A percentile compares a stretch with the other conserved stretches of the same genome.
These are phyloP conservation scores for Neosalanx taihuensis DNA, from an alignment of 2,797 vertebrate genomes.

Conservation along the genomic window DNA sequence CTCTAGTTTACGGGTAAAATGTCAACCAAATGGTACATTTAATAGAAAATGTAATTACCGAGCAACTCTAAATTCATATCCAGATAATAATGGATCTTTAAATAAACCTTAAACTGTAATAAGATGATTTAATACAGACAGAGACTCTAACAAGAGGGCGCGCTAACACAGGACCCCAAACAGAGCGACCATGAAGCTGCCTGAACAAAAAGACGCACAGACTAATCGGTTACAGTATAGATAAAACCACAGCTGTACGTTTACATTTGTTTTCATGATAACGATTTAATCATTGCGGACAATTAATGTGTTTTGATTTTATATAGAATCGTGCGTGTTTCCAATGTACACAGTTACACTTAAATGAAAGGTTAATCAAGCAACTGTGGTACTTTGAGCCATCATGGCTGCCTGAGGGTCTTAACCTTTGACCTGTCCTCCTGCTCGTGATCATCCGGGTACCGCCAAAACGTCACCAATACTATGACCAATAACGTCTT, in stretches of 20 bases:
- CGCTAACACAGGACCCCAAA: conserved; percentile 54
- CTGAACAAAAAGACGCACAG: conserved; percentile 20
- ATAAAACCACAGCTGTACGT: not conserved
- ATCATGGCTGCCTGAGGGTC: conserved; percentile 6
- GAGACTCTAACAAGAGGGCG: conserved; percentile 20
- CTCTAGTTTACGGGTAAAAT: not conserved
- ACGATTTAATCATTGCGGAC: too few species aligned
- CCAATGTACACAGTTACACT: conserved; percentile 12
- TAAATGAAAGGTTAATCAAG: not conserved
- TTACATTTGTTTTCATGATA: not conserved
- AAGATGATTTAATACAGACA: not conserved
- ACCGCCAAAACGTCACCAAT: conserved; percentile 14
- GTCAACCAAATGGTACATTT: not conserved
- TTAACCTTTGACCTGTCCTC: not conserved
- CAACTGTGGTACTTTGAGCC: conserved; percentile 17
- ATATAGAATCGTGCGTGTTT: not conserved
- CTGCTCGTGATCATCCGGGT: conserved; percentile 31
- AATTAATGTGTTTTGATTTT: not conserved
- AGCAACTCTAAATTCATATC: conserved; percentile 78
- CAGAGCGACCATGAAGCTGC: conserved; percentile 25
- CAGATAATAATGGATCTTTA: not conserved
- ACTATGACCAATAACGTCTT: conserved; percentile 20
- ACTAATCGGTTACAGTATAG: not conserved
- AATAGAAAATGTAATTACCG: conserved; percentile 54
- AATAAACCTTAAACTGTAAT: not conserved